Evolutionary conservation across 53 echinoderm and acorn worm genomes (phyloP).

Genomic region (Holothuria leucospilota): DNA sequence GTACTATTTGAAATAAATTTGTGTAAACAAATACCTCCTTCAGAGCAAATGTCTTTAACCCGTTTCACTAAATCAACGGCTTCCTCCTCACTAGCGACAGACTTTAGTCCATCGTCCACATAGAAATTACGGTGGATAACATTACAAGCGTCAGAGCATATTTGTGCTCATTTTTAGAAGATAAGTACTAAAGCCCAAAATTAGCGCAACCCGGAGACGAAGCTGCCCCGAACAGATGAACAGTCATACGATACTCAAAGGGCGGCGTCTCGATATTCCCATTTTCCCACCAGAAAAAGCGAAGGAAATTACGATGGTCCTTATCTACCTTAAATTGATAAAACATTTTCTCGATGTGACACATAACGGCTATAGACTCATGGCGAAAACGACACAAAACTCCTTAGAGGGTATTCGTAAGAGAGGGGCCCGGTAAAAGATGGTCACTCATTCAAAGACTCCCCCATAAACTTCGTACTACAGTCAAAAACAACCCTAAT

Average conservation of each 20-base stretch:
- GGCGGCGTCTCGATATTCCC: slow-evolving; percentile 25
- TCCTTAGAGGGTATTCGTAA: slow-evolving; percentile 32
- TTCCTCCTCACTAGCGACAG: slow-evolving; percentile 44
- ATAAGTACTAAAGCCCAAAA: slow-evolving; percentile 48
- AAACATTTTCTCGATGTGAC: slow-evolving; percentile 32
- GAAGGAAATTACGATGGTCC: slow-evolving; percentile 5
- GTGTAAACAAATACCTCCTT: slow-evolving; percentile 68
- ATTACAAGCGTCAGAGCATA: slow-evolving; percentile 29
- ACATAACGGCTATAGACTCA: slow-evolving; percentile 41
- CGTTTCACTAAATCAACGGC: slow-evolving; percentile 61
- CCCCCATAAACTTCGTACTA: slow-evolving; percentile 1
- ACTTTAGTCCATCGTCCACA: slow-evolving; percentile 72
- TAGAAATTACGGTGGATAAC: slow-evolving; percentile 62
- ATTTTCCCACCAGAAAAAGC: too few relatives aligned
- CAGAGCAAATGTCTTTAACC: slow-evolving; percentile 35
- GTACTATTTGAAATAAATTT: slow-evolving; percentile 65
- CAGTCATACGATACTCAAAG: slow-evolving; percentile 47
- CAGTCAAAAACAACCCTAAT: slow-evolving; percentile 24
- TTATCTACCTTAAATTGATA: not conserved
- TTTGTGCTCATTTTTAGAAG: slow-evolving; percentile 19
- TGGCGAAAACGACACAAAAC: slow-evolving; percentile 41
- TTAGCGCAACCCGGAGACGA: slow-evolving; percentile 70
- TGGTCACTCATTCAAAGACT: slow-evolving; percentile 18
- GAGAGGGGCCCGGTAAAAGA: not conserved
- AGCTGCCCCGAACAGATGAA: slow-evolving; percentile 63